Base-by-base conservation (phyloP, 1,140 invertebrate species). In the Bathynomus jamesi region DNA sequence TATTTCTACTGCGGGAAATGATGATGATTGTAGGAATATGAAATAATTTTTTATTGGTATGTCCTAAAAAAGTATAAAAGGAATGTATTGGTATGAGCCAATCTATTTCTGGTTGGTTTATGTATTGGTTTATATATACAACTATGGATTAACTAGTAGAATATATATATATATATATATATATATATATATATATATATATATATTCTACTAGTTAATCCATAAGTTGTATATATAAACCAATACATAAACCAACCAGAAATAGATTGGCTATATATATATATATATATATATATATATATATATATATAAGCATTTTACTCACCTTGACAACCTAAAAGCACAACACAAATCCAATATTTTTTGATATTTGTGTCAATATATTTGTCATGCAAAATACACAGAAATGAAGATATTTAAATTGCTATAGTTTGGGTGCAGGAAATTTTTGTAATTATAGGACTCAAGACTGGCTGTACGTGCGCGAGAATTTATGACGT, bases 81-180 rank as follows among this genome's bases (percentile, higher is more conserved):
- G n/a, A n/a, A n/a, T n/a, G n/a, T n/a, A n/a, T n/a, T n/a, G n/a
- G n/a, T n/a, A n/a, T n/a, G n/a, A n/a, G n/a, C n/a, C n/a, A n/a
- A n/a, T n/a, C n/a, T n/a, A n/a, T n/a, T n/a, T n/a, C n/a, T n/a
- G n/a, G n/a, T n/a, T n/a, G n/a, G n/a, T n/a, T n/a, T 53, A 5
- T 5, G 13, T 5, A 53, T 2, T 53, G 40, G 2, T 53, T 53
- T 21, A 53, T 17, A 53, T 53, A 21, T 53, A 53, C 40, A 3
- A 5, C 21, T 2, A 53, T 17, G 13, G 40, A 53, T 53, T 53
- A 21, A 3, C 40, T 21, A 53, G 40, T 17, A 40, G 32, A 11
- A 53, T 53, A 53, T 53, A 53, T 53, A 53, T 53, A 53, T 53
- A 53, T 53, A 53, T 53, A 53, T 53, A 53, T 53, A 53, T 53